phyloP scores from a whole-genome alignment of 2,797 vertebrate genomes.

The Glossophaga mutica region DNA sequence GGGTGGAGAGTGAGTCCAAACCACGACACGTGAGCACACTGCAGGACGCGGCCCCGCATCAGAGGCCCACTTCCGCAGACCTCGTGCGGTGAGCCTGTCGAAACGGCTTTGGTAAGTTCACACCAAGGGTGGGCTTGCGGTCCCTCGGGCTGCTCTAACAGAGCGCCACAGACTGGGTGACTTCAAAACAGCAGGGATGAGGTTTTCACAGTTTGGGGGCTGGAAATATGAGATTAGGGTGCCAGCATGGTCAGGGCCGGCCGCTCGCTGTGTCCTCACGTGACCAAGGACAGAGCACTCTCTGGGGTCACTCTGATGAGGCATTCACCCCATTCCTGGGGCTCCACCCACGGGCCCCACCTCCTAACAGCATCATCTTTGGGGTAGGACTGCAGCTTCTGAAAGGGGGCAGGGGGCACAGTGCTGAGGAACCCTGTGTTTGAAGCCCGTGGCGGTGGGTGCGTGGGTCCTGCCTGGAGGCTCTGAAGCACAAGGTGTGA shows the following conservation, averaged over 20 bases:
- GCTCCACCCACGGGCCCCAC: background rate
- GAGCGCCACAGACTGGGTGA: background rate
- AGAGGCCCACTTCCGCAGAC: background rate
- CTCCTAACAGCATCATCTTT: background rate
- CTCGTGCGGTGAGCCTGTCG: rapidly evolving
- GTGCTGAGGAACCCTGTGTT: background rate
- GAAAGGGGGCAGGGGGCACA: background rate
- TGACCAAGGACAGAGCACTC: background rate
- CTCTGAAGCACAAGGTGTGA: background rate
- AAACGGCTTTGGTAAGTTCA: background rate
- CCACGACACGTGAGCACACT: background rate
- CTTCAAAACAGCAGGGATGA: background rate
- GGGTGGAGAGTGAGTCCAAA: background rate
- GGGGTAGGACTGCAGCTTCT: background rate
- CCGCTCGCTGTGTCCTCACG: background rate
- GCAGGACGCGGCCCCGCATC: rapidly evolving
- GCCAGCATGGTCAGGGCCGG: rapidly evolving
- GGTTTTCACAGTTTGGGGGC: background rate
- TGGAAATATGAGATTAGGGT: too few relatives aligned
- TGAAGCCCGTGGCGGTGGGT: background rate
- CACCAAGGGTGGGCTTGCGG: background rate
- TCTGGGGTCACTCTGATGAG: background rate
- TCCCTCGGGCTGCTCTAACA: background rate
- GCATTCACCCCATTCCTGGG: background rate
- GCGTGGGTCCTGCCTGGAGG: background rate